Evolutionary conservation across 2,113 vertebrate genomes (phyloP).

Genomic region (Oxyura jamaicensis): DNA sequence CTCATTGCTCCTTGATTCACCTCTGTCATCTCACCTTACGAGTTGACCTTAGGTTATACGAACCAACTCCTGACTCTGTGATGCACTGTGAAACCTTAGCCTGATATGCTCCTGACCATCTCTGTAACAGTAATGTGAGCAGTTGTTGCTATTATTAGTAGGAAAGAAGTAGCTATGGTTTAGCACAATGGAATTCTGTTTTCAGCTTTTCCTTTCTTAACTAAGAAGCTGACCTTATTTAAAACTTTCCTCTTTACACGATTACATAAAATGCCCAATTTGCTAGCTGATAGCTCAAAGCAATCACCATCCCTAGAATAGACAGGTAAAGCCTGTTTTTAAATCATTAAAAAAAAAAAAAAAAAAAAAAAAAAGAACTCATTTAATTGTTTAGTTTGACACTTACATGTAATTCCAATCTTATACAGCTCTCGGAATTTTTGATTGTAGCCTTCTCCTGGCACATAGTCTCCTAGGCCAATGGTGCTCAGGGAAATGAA

Average conservation of each 20-base stretch:
- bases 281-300: not conserved
- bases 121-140: fast-evolving
- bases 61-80: not conserved
- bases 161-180: not conserved
- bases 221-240: not conserved
- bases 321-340: not conserved
- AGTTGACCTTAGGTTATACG: not conserved
- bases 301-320: not conserved
- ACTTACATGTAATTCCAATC: constrained; percentile 94
- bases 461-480: constrained; percentile 95
- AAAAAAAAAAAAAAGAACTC: not conserved
- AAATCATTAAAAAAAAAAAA: not conserved
- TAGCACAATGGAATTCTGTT: not conserved
- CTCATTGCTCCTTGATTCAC: not conserved
- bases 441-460: constrained; percentile 92
- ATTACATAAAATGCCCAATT: not conserved
- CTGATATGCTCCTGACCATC: not conserved
- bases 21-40: not conserved
- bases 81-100: not conserved
- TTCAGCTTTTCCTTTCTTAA: not conserved
- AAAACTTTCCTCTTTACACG: not conserved
- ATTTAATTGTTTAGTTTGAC: not conserved
- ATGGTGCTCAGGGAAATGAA: constrained; percentile 98
- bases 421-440: constrained; percentile 94
- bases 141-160: not conserved